These are phyloP conservation scores for Anas bahamensis DNA, from an alignment of 2,797 vertebrate species.

Conservation along the genomic window DNA sequence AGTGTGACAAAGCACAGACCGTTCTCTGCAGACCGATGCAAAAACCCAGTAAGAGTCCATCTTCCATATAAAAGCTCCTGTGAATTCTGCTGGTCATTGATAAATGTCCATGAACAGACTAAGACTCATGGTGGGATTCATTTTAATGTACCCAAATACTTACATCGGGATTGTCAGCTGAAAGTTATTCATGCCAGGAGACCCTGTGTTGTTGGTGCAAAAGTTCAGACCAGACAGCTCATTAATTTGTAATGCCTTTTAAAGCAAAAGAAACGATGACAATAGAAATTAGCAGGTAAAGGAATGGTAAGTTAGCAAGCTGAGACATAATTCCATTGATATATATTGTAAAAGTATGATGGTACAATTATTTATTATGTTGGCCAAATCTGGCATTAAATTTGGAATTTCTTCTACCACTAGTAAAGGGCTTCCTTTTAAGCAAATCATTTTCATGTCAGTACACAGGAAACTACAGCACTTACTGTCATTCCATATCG, in stretches of 20 bases:
- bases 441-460: not conserved
- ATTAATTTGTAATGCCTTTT: conserved; percentile 90
- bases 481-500: conserved; percentile 89
- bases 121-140: not conserved
- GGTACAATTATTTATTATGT: not conserved
- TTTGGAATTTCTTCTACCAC: not conserved
- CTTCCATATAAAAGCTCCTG: not conserved
- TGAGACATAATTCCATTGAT: not conserved
- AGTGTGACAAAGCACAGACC: not conserved
- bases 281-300: not conserved
- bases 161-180: not conserved
- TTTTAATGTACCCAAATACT: conserved; percentile 14
- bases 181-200: rapidly evolving
- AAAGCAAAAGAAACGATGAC: not conserved
- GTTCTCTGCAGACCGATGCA: not conserved
- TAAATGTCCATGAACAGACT: not conserved
- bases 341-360: not conserved
- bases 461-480: not conserved
- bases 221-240: conserved; percentile 82
- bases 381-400: not conserved
- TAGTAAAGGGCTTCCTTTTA: not conserved
- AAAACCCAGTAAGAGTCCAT: not conserved
- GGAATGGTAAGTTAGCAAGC: not conserved
- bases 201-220: not conserved
- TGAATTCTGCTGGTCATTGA: not conserved